Conservation (phyloP, 2,113 vertebrate species). For the Sinocyclocheilus grahami region DNA sequence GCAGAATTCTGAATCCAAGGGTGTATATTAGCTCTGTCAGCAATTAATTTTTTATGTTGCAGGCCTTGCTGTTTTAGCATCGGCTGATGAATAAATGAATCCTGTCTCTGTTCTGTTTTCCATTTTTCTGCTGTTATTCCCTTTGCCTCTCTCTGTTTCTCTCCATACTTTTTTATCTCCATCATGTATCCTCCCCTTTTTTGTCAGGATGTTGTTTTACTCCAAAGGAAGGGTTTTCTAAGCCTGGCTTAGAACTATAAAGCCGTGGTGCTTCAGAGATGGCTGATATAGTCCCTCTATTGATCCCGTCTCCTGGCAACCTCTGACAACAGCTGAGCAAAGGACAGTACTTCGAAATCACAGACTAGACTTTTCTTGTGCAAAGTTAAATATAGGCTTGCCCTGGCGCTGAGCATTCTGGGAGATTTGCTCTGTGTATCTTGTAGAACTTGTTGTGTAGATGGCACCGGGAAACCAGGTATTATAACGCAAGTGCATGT, state of each 20-base stretch:
- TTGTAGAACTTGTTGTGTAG: background rate
- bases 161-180: background rate
- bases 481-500: background rate
- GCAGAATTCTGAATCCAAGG: background rate
- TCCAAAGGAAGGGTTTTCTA: background rate
- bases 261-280: conserved; percentile 9
- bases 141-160: background rate
- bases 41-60: conserved; percentile 42
- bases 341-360: conserved; percentile 36
- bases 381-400: conserved; percentile 46
- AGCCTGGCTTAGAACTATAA: background rate
- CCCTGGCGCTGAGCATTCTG: conserved; percentile 6
- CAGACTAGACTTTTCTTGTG: conserved; percentile 37
- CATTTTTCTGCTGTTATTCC: background rate
- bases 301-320: conserved; percentile 46
- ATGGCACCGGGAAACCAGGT: background rate
- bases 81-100: conserved; percentile 18
- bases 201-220: conserved; percentile 19
- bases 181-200: background rate
- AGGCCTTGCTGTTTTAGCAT: conserved; percentile 31
- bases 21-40: conserved; percentile 15
- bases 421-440: background rate
- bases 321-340: conserved; percentile 31
- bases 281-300: conserved; percentile 37
- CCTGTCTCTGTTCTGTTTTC: background rate